Evolutionary conservation across 1,140 invertebrate species (phyloP).

Genomic region (Neocloeon triangulifer): DNA sequence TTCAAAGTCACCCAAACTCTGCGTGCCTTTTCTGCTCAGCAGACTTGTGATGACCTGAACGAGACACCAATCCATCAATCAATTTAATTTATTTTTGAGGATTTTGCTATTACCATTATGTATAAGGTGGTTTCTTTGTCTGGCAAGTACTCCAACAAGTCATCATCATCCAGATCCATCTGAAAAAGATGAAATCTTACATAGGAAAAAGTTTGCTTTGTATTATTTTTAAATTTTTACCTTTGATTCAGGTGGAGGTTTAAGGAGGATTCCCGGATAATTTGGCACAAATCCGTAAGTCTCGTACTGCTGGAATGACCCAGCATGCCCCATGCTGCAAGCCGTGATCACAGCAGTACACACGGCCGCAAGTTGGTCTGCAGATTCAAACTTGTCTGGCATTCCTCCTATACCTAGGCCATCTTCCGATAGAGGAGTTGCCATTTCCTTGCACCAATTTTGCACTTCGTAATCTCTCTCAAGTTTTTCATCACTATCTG

Average conservation of each 20-base stretch:
- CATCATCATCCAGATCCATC: constrained; percentile 14
- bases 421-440: constrained; percentile 13
- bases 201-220: too few species aligned
- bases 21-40: constrained; percentile 20
- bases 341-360: constrained; percentile 20
- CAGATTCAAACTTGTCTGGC: constrained; percentile 15
- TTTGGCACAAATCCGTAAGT: constrained; percentile 24
- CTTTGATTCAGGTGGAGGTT: constrained; percentile 17
- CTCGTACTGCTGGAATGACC: constrained; percentile 20
- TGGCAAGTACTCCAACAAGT: constrained; percentile 18
- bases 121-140: constrained; percentile 20
- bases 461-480: too few species aligned
- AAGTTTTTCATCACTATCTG: constrained; percentile 19
- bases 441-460: constrained; percentile 19
- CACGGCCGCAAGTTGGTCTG: constrained; percentile 16
- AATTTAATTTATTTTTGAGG: too few species aligned
- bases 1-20: constrained; percentile 23
- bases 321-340: constrained; percentile 22
- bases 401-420: constrained; percentile 16
- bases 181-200: too few species aligned
- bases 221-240: too few species aligned
- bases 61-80: too few species aligned
- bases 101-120: constrained; percentile 23
- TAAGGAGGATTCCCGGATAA: constrained; percentile 19
- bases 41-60: constrained; percentile 26